Conservation (phyloP, 2,797 vertebrate genomes). For the Tinamus major region DNA sequence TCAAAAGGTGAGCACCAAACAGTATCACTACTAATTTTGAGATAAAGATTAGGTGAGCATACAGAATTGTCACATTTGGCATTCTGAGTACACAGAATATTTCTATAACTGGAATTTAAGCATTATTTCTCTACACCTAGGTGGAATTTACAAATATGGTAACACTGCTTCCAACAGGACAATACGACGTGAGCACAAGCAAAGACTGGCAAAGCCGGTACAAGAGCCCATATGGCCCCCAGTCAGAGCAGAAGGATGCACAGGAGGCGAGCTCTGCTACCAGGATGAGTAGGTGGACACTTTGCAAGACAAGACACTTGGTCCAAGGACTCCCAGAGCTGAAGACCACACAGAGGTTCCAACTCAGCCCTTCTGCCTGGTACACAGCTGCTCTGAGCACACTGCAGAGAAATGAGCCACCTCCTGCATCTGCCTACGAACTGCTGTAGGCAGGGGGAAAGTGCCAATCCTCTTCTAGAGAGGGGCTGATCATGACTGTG, state of each 20-base stretch:
- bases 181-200: background rate
- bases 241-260: background rate
- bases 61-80: background rate
- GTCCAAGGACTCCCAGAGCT: background rate
- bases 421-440: too few species aligned
- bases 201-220: background rate
- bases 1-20: background rate
- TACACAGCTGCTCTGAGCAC: fast-evolving
- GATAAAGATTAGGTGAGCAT: background rate
- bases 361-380: background rate
- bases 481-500: too few species aligned
- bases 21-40: background rate
- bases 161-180: background rate
- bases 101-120: background rate
- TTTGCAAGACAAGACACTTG: background rate
- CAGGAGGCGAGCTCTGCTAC: background rate
- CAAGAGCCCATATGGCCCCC: fast-evolving
- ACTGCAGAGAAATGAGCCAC: background rate
- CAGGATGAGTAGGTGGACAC: background rate
- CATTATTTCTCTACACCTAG: background rate
- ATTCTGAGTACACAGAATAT: background rate
- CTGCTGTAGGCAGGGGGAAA: background rate
- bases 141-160: background rate
- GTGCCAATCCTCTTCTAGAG: background rate
- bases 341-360: background rate